Evolutionary conservation across 2,888 invertebrate genomes (phyloP).

Genomic region (Parasteatoda lunata): DNA sequence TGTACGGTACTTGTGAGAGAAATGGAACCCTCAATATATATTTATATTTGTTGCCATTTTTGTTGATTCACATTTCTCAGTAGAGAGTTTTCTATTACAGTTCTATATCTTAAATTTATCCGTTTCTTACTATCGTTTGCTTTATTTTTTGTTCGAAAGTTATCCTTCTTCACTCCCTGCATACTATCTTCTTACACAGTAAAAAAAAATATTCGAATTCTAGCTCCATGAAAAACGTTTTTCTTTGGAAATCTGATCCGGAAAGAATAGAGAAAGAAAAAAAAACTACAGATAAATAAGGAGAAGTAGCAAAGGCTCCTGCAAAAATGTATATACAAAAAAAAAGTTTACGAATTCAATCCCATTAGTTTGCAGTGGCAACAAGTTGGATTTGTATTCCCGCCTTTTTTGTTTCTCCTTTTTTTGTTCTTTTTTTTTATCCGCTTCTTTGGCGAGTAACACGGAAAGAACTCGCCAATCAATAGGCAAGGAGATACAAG

Average conservation of each 20-base stretch:
- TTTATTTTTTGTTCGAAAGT: neutral
- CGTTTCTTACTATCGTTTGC: neutral
- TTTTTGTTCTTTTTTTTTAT: neutral
- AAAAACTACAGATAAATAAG: constrained; percentile 17
- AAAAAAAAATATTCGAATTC: constrained; percentile 11
- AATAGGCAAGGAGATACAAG: constrained; percentile 11
- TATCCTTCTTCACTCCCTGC: neutral
- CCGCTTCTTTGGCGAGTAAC: constrained; percentile 1
- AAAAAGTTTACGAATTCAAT: constrained; percentile 35
- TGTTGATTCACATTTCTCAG: neutral
- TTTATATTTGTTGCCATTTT: constrained; percentile 7
- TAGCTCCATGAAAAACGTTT: constrained; percentile 25
- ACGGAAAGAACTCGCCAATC: constrained; percentile 4
- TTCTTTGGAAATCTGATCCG: constrained; percentile 19
- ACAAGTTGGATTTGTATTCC: constrained; percentile 38
- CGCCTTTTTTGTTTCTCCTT: neutral
- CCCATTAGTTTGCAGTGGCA: constrained; percentile 33
- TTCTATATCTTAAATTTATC: constrained; percentile 3
- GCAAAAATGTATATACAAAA: neutral
- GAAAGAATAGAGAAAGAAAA: neutral
- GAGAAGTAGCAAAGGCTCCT: neutral
- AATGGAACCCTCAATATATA: neutral
- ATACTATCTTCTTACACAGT: constrained; percentile 5
- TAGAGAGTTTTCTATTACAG: constrained; percentile 26
- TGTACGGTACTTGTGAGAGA: neutral